These are phyloP conservation scores for Rhynchophorus ferrugineus DNA, from an alignment of 1,140 invertebrate genomes.

Conservation along the genomic window DNA sequence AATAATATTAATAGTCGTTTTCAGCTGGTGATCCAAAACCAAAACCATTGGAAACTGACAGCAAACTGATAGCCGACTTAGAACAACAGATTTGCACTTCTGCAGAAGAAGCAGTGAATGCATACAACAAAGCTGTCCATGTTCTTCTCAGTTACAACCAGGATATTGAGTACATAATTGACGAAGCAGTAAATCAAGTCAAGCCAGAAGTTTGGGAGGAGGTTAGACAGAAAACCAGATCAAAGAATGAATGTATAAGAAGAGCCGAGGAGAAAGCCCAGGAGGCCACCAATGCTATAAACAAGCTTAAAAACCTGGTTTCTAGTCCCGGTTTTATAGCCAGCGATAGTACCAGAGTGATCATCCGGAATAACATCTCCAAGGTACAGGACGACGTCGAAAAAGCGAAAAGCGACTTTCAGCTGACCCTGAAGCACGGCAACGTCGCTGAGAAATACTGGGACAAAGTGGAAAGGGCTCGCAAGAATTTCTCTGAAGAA, in stretches of 20 bases:
- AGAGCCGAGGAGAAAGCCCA: conserved; percentile 46
- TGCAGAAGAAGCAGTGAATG: conserved; percentile 47
- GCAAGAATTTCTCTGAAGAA: conserved; percentile 63
- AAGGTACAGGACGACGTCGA: conserved; percentile 54
- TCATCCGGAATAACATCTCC: conserved; percentile 48
- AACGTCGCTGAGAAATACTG: conserved; percentile 62
- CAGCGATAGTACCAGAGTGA: conserved; percentile 38
- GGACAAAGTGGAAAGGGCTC: conserved; percentile 59
- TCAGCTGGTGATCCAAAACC: conserved; percentile 29
- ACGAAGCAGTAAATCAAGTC: conserved; percentile 48
- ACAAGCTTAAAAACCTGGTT: conserved; percentile 33
- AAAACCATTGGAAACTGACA: conserved; percentile 22
- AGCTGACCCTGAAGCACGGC: conserved; percentile 46
- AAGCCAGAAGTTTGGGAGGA: conserved; percentile 48
- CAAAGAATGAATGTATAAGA: conserved; percentile 44
- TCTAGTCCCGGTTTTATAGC: conserved; percentile 34
- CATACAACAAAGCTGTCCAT: conserved; percentile 48
- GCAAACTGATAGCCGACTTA: conserved; percentile 45
- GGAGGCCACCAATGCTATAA: conserved; percentile 38
- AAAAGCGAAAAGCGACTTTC: conserved; percentile 50
- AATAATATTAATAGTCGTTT: conserved; percentile 2
- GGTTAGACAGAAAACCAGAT: conserved; percentile 50
- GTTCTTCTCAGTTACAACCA: conserved; percentile 51
- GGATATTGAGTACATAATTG: conserved; percentile 54
- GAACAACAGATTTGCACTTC: conserved; percentile 48